Evolutionary conservation across 2,113 vertebrate genomes (phyloP), one percentile per base, ranked within the genome.

Genomic region (Lophotis ruficrista): DNA sequence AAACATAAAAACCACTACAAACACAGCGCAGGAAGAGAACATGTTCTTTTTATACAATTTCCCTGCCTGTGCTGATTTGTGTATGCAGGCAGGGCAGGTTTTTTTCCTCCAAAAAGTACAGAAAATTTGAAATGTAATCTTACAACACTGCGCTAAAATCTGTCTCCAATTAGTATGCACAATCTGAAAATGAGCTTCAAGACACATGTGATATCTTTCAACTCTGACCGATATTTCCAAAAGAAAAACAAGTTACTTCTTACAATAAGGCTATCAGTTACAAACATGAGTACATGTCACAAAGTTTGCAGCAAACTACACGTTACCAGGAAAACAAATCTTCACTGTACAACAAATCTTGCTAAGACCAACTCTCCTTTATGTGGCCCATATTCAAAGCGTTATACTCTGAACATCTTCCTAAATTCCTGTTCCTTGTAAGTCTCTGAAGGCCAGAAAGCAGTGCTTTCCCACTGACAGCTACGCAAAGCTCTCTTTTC

Each of bases 31-130:
- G 93, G 84, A 93, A 91, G 84, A 87, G 69, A 96, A 84, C 31
- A 41, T 50, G 33, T 53, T 90, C 83, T 95, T 92, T 94, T 94
- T 87, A 93, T 89, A 95, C 70, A 89, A 14, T 94, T 84, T 95
- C 37, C 45, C 89, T 94, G 61, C 61, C 90, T 96, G 65, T 71
- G 65, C 86, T 83, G 31, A 75, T 96, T 94, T 92, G 50, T 82
- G 47, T 57, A 69, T 58, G 48, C 87, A 91, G 83, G 73, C 80
- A 2, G 94, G 94, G 92, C 54, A 79, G 87, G 8, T 94, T 91
- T 92, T 53, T 83, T 85, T 76, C 3, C 61, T 80, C 51, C 11
- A 60, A 89, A 92, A 91, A 91, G 75, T 83, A 94, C 73, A 89
- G 58, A 94, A 91, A 89, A 72, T 47, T 50, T 31, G 31, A 87